Conservation (phyloP, 2,888 invertebrate genomes). For the Gymnoscelis rufifasciata region DNA sequence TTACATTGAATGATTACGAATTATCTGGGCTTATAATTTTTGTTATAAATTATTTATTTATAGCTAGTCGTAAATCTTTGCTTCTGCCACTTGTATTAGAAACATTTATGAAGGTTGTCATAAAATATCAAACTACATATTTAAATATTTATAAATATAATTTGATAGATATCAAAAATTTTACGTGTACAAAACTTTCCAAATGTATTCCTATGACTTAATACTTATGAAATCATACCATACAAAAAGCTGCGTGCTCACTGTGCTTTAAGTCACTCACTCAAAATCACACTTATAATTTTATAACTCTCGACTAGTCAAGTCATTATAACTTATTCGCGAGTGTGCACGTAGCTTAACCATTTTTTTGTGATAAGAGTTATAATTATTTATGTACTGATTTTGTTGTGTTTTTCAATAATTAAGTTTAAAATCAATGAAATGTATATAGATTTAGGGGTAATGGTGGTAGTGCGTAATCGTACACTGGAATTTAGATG, state of each 20-base stretch:
- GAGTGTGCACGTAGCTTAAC: conserved; percentile 23
- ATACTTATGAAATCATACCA: conserved; percentile 5
- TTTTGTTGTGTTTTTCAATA: conserved; percentile 37
- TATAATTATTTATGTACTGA: conserved; percentile 31
- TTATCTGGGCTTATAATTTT: conserved; percentile 1
- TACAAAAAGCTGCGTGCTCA: conserved; percentile 19
- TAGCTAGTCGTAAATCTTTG: neutral
- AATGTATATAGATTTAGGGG: conserved; percentile 29
- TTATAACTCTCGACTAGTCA: conserved; percentile 22
- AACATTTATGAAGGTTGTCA: too few relatives aligned
- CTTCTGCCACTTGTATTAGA: conserved; percentile 8
- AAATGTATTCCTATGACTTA: conserved; percentile 4
- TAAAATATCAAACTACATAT: neutral
- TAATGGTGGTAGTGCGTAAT: conserved; percentile 20
- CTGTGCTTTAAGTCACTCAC: conserved; percentile 7
- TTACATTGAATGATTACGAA: conserved; percentile 27
- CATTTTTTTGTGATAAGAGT: conserved; percentile 25
- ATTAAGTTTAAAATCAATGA: conserved; percentile 33
- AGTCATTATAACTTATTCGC: conserved; percentile 11
- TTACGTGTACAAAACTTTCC: conserved; percentile 12
- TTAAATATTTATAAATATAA: too few relatives aligned
- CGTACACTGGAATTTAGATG: conserved; percentile 7
- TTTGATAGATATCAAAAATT: neutral
- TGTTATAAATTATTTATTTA: too few relatives aligned
- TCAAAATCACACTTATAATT: conserved; percentile 15